Conservation (phyloP, 2,797 vertebrate species). For the Falco columbarius region DNA sequence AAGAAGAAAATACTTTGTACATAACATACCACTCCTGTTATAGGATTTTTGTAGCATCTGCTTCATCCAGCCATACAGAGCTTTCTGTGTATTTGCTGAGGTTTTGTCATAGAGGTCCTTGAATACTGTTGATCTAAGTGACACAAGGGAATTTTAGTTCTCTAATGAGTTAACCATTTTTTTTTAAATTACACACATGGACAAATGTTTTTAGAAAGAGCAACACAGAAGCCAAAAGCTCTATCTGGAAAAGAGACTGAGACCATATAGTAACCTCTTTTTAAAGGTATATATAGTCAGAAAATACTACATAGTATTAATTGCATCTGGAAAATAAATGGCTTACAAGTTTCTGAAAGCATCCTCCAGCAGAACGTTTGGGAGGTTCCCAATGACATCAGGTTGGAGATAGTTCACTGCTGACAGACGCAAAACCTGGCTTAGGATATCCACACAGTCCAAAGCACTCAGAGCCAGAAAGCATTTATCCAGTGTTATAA, state of each 20-base stretch:
- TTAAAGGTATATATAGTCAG: neutral
- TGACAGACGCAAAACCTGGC: slow-evolving; percentile 68
- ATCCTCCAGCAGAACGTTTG: slow-evolving; percentile 70
- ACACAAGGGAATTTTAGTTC: neutral
- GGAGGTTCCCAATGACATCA: slow-evolving; percentile 68
- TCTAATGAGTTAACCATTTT: neutral
- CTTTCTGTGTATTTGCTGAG: slow-evolving; percentile 72
- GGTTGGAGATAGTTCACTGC: slow-evolving; percentile 72
- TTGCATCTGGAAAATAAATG: neutral
- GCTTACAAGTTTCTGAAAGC: slow-evolving; percentile 84
- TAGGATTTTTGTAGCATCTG: slow-evolving; percentile 63
- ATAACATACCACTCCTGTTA: slow-evolving; percentile 67
- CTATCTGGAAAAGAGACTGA: neutral
- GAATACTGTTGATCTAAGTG: slow-evolving; percentile 78
- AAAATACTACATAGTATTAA: neutral
- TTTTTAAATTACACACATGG: neutral
- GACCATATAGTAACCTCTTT: neutral
- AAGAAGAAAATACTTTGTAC: neutral
- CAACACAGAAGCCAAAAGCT: neutral
- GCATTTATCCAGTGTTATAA: slow-evolving; percentile 77
- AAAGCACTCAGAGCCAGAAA: slow-evolving; percentile 71
- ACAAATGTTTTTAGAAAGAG: neutral
- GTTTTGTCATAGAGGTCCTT: slow-evolving; percentile 82
- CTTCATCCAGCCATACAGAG: slow-evolving; percentile 81
- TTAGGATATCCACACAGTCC: slow-evolving; percentile 80